Percentiles rank a stretch among this genome's conserved stretches.
Conservation (phyloP, 2,113 vertebrate genomes). For the Chloroceryle aenea region DNA sequence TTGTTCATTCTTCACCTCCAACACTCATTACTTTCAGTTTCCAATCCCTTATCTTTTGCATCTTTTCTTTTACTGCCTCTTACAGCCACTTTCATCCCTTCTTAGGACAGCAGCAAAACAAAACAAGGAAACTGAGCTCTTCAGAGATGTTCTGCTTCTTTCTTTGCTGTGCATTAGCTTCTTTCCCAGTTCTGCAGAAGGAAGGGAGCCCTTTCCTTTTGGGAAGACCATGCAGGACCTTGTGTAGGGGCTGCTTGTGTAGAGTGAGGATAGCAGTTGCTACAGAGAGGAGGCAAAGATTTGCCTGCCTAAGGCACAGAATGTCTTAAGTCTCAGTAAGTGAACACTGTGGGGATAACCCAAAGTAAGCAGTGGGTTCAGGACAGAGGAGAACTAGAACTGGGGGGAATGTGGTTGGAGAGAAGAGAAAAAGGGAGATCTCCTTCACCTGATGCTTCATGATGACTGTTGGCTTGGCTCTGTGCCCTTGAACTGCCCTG, state of each 20-base stretch:
- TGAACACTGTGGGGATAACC: rapidly evolving
- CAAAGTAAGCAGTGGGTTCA: not conserved
- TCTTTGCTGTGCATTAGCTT: not conserved
- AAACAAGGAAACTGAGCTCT: not conserved
- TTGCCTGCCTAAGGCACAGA: not conserved
- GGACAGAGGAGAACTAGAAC: not conserved
- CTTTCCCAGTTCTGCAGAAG: not conserved
- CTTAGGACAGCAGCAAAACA: not conserved
- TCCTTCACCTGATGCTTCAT: not conserved
- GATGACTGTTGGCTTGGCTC: not conserved
- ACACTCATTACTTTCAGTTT: not conserved
- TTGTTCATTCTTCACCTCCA: not conserved
- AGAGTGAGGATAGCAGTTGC: not conserved
- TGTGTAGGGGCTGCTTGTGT: not conserved
- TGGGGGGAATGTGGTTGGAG: not conserved
- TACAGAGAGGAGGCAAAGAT: not conserved
- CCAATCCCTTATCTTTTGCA: rapidly evolving
- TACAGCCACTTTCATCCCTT: not conserved
- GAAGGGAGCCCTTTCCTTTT: rapidly evolving
- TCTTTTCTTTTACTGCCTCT: not conserved
- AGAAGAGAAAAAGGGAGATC: not conserved
- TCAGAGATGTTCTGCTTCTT: not conserved
- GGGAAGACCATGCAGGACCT: rapidly evolving
- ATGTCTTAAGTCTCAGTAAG: not conserved
- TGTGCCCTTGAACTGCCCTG: not conserved